Percentiles rank a stretch among this genome's conserved stretches.
Conservation (phyloP, 2,888 invertebrate genomes). For the Blastobasis adustella region DNA sequence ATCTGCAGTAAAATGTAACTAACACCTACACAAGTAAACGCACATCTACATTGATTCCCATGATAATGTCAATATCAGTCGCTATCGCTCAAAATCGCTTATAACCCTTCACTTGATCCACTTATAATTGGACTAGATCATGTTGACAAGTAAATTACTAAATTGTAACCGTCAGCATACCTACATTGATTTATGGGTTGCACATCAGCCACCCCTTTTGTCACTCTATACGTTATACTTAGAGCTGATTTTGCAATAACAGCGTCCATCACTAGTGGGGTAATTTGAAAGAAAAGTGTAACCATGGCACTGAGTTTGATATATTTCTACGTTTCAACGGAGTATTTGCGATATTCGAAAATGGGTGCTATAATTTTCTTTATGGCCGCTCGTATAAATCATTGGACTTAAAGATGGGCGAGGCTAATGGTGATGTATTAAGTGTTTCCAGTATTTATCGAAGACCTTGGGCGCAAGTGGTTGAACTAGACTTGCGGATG, state of each 20-base stretch:
- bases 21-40: too few relatives aligned
- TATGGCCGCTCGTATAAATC: slow-evolving; percentile 10
- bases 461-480: too few relatives aligned
- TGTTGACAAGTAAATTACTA: slow-evolving; percentile 60
- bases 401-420: background rate
- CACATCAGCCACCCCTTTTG: slow-evolving; percentile 2
- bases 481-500: too few relatives aligned
- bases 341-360: slow-evolving; percentile 33
- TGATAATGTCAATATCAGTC: too few relatives aligned
- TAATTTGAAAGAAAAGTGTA: slow-evolving; percentile 36
- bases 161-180: slow-evolving; percentile 53
- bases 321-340: slow-evolving; percentile 33
- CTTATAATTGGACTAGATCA: slow-evolving; percentile 49
- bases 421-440: too few relatives aligned
- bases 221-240: slow-evolving; percentile 17
- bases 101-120: slow-evolving; percentile 16
- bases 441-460: too few relatives aligned
- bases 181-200: slow-evolving; percentile 43
- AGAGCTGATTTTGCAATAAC: background rate
- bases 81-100: slow-evolving; percentile 7
- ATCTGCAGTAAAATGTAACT: too few relatives aligned
- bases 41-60: too few relatives aligned
- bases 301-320: slow-evolving; percentile 43
- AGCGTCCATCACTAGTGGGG: slow-evolving; percentile 12
- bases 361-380: slow-evolving; percentile 29